Evolutionary conservation across 2,113 vertebrate species (phyloP).

Genomic region (Chloebia gouldiae): DNA sequence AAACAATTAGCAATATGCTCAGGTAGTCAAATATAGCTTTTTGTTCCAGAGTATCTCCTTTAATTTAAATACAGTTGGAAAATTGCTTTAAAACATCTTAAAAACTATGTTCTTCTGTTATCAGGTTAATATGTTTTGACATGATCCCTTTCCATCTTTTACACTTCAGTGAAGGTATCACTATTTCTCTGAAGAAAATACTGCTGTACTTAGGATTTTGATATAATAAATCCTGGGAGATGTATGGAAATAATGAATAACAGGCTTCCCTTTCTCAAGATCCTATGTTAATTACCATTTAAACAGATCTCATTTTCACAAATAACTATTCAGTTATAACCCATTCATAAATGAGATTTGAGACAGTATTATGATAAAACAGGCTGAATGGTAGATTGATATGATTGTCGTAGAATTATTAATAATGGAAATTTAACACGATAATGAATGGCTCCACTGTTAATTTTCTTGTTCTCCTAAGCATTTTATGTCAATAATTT

Average conservation of each 20-base stretch:
- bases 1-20: slow-evolving; percentile 23
- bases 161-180: not conserved
- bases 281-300: not conserved
- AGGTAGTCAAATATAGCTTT: not conserved
- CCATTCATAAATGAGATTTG: not conserved
- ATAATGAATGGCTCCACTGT: not conserved
- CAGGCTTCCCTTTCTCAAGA: not conserved
- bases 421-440: not conserved
- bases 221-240: not conserved
- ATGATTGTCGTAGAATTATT: not conserved
- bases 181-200: not conserved
- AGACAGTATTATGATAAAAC: not conserved
- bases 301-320: not conserved
- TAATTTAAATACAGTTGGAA: not conserved
- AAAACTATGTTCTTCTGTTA: not conserved
- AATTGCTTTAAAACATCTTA: not conserved
- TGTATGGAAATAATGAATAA: not conserved
- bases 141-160: not conserved
- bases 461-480: slow-evolving; percentile 5
- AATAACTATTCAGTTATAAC: not conserved
- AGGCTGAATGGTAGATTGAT: not conserved
- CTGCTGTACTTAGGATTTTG: not conserved
- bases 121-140: not conserved
- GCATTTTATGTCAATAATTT: not conserved
- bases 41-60: not conserved